These are phyloP conservation scores for Zosterops lateralis DNA, from an alignment of 2,113 vertebrate genomes.

Conservation along the genomic window DNA sequence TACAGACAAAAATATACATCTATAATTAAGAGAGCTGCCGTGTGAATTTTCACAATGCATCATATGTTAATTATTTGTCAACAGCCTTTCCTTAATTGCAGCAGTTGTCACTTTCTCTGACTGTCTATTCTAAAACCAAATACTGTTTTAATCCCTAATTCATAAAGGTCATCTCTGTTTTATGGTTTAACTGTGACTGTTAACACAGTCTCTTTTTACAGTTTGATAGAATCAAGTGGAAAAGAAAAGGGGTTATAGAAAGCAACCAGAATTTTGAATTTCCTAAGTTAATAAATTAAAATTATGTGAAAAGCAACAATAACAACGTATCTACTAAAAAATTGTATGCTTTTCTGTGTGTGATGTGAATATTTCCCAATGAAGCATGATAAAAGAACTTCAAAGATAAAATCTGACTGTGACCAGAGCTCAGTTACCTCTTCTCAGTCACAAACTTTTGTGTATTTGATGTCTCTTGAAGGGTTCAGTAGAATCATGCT, in stretches of 20 bases:
- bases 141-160: not conserved
- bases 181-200: not conserved
- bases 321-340: not conserved
- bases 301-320: not conserved
- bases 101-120: not conserved
- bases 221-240: not conserved
- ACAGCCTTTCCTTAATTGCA: not conserved
- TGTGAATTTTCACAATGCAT: not conserved
- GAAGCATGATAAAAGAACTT: not conserved
- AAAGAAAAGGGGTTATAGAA: rapidly evolving
- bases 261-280: not conserved
- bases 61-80: not conserved
- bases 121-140: not conserved
- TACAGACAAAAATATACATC: not conserved
- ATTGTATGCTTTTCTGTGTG: not conserved
- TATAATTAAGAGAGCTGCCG: not conserved
- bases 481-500: not conserved
- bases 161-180: not conserved
- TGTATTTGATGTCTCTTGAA: not conserved
- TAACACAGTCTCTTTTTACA: not conserved
- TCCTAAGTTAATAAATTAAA: not conserved
- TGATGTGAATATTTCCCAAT: not conserved
- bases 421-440: not conserved
- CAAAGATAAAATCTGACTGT: not conserved
- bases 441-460: not conserved